Base-by-base conservation (phyloP, 92 coral and sea anemone species). In the Galaxea fascicularis region DNA sequence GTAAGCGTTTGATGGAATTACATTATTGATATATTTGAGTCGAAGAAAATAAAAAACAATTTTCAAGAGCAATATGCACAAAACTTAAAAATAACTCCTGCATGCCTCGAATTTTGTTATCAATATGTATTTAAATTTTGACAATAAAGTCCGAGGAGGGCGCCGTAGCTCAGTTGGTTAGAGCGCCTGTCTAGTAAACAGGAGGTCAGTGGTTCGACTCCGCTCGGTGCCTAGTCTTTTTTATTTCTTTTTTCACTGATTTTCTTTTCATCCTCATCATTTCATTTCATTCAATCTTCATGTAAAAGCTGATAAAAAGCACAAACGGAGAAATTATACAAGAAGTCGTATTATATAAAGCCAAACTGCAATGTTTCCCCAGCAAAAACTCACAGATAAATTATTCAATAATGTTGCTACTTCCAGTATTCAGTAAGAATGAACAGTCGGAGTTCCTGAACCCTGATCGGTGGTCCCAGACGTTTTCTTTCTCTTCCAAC, bases 131-230 rank as follows among this genome's bases (percentile, higher is more conserved):
- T 44, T 39, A 60, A 22, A 35, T 77, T 77, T 0, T 0, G 0
- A 22, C 0, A 0, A 0, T 35, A 0, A 0, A 0, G 0, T 11
- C 1, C 8, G 8, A 17, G 6, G 16, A 10, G 4, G 93, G 93
- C 93, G 93, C 93, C 90, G 90, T 90, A 87, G 93, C 93, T 90
- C 88, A 90, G 93, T 79, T 90, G 93, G 93, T 90, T 90, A 90
- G 88, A 90, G 93, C 93, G 93, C 93, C 93, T 90, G 93, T 90
- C 93, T 90, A 90, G 93, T 90, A 90, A 90, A 90, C 93, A 90
- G 93, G 93, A 90, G 93, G 88, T 90, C 93, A 78, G 71, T 76
- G 93, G 93, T 90, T 90, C 93, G 18, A 90, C 59, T 90, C 93
- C 93, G 83, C 77, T 83, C 90, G 90, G 93, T 89, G 93, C 93